Evolutionary conservation across 2,113 vertebrate genomes (phyloP).

Genomic region (Procavia capensis): DNA sequence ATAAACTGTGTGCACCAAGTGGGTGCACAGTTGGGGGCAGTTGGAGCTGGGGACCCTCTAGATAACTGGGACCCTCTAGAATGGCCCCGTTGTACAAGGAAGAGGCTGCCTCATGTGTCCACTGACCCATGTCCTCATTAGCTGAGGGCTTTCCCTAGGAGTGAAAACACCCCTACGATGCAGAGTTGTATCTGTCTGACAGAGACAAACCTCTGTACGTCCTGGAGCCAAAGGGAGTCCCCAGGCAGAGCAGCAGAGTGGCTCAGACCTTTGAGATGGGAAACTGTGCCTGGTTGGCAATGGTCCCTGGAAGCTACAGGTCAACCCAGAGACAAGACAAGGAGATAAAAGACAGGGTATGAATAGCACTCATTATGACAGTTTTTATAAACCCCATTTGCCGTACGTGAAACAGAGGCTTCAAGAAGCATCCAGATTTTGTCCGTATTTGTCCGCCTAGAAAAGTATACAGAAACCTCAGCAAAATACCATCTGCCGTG

Average conservation of each 20-base stretch:
- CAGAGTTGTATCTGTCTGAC: not conserved
- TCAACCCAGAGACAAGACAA: accelerated
- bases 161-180: not conserved
- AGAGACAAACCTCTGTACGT: not conserved
- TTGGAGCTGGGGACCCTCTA: too few species aligned
- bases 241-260: not conserved
- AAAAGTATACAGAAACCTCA: not conserved
- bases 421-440: too few species aligned
- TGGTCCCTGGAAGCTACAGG: accelerated
- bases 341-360: accelerated
- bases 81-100: accelerated
- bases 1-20: accelerated
- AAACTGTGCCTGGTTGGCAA: accelerated
- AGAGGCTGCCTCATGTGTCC: not conserved
- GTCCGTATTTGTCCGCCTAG: not conserved
- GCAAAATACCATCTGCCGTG: accelerated
- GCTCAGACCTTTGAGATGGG: too few species aligned
- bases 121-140: accelerated
- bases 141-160: not conserved
- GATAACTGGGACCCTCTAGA: too few species aligned
- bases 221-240: not conserved
- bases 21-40: too few species aligned
- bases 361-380: too few species aligned
- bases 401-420: not conserved
- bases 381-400: not conserved